Evolutionary conservation across 1,140 invertebrate genomes (phyloP).

Genomic region (Tyrophagus putrescentiae): DNA sequence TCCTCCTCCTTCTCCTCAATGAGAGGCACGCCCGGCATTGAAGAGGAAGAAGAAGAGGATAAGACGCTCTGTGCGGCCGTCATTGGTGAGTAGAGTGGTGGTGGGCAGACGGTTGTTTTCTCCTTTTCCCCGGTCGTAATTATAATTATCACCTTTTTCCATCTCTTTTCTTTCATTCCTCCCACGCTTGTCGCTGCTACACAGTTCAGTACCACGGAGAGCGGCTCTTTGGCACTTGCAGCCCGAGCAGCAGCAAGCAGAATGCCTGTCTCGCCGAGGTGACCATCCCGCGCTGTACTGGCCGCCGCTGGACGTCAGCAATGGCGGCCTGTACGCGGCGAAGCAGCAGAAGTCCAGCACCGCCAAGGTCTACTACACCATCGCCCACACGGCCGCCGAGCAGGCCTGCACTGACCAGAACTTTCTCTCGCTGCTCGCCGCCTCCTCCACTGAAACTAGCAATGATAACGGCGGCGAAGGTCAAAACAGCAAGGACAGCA

Average conservation of each 20-base stretch:
- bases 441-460: background rate
- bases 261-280: constrained; percentile 67
- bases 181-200: background rate
- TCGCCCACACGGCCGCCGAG: constrained; percentile 37
- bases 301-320: constrained; percentile 38
- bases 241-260: constrained; percentile 61
- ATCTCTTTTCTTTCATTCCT: constrained; percentile 24
- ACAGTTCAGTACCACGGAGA: constrained; percentile 33
- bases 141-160: constrained; percentile 41
- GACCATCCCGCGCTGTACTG: constrained; percentile 67
- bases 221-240: constrained; percentile 60
- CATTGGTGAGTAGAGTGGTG: constrained; percentile 24
- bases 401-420: constrained; percentile 23
- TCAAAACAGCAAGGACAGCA: too few species aligned
- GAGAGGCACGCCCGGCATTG: constrained; percentile 22
- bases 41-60: constrained; percentile 14
- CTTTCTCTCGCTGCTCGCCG: constrained; percentile 19
- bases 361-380: constrained; percentile 63
- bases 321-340: constrained; percentile 20
- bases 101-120: constrained; percentile 28
- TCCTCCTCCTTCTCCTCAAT: too few species aligned
- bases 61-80: constrained; percentile 22
- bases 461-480: constrained; percentile 2
- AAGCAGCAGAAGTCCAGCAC: constrained; percentile 34
- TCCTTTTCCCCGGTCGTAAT: constrained; percentile 29